phyloP scores from a whole-genome alignment of 2,888 invertebrate genomes.

The Phyllotreta cruciferae region DNA sequence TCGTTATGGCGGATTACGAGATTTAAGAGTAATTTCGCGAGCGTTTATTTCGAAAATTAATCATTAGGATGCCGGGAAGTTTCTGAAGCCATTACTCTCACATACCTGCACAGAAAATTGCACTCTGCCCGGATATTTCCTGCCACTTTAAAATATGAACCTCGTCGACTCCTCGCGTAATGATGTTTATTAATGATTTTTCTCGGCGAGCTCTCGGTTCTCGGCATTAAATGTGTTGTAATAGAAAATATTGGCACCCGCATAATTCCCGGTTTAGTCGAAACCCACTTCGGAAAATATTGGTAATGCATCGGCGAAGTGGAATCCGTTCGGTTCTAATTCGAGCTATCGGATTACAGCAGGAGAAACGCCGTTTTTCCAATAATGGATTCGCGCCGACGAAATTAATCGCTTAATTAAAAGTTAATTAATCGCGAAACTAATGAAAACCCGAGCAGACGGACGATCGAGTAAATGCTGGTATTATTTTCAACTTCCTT shows the following conservation, averaged over 20 bases:
- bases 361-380: conserved; percentile 29
- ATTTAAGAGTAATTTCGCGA: conserved; percentile 23
- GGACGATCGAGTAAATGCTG: background rate
- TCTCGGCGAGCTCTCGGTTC: background rate
- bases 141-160: conserved; percentile 16
- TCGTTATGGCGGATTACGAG: conserved; percentile 10
- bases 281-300: no score
- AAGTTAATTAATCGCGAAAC: conserved; percentile 34
- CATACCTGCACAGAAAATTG: conserved; percentile 25
- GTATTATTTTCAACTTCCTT: no score
- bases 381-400: conserved; percentile 15
- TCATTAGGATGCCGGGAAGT: conserved; percentile 15
- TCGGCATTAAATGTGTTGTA: no score
- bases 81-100: conserved; percentile 21
- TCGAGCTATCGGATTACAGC: conserved; percentile 22
- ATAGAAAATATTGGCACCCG: no score
- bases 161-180: background rate
- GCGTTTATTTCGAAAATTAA: conserved; percentile 24
- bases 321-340: background rate
- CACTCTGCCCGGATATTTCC: conserved; percentile 16
- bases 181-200: conserved; percentile 19
- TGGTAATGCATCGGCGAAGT: no score
- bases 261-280: no score
- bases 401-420: conserved; percentile 35
- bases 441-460: conserved; percentile 28